phyloP scores from a whole-genome alignment of 2,888 invertebrate genomes.

The Dicyrtoma fusca region DNA sequence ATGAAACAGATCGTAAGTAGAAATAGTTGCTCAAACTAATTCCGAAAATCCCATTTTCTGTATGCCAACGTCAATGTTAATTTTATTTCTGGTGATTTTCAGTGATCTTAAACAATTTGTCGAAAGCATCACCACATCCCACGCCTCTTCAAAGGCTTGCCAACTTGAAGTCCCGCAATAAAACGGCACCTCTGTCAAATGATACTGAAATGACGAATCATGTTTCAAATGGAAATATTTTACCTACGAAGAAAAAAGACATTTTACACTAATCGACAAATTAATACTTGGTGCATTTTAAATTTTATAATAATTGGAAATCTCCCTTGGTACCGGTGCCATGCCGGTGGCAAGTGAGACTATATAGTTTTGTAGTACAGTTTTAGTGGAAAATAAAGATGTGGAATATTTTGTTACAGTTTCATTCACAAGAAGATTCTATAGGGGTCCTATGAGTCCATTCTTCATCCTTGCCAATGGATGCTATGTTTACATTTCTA shows the following conservation, averaged over 20 bases:
- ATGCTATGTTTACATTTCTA: too few relatives aligned
- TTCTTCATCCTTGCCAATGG: too few relatives aligned
- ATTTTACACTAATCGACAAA: not conserved
- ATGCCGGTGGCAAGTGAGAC: too few relatives aligned
- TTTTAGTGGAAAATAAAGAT: slow-evolving; percentile 7
- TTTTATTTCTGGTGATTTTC: too few relatives aligned
- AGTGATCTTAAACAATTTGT: not conserved
- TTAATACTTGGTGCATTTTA: too few relatives aligned
- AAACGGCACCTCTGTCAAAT: slow-evolving; percentile 26
- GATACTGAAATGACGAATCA: slow-evolving; percentile 9
- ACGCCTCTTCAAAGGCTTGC: slow-evolving; percentile 25
- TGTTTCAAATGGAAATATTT: slow-evolving; percentile 22
- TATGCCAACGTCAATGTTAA: too few relatives aligned
- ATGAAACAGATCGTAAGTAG: slow-evolving; percentile 21
- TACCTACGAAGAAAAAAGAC: slow-evolving; percentile 20
- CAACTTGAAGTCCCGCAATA: slow-evolving; percentile 19
- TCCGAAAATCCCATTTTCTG: not conserved
- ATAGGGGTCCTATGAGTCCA: not conserved
- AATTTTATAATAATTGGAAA: too few relatives aligned
- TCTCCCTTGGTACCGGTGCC: too few relatives aligned
- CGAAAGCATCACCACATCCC: not conserved
- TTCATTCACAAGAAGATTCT: not conserved
- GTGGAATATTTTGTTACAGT: slow-evolving; percentile 17
- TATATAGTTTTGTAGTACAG: not conserved
- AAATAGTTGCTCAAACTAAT: slow-evolving; percentile 1